These are phyloP conservation scores for Microhierax caerulescens DNA, from an alignment of 2,797 vertebrate species.

Conservation along the genomic window DNA sequence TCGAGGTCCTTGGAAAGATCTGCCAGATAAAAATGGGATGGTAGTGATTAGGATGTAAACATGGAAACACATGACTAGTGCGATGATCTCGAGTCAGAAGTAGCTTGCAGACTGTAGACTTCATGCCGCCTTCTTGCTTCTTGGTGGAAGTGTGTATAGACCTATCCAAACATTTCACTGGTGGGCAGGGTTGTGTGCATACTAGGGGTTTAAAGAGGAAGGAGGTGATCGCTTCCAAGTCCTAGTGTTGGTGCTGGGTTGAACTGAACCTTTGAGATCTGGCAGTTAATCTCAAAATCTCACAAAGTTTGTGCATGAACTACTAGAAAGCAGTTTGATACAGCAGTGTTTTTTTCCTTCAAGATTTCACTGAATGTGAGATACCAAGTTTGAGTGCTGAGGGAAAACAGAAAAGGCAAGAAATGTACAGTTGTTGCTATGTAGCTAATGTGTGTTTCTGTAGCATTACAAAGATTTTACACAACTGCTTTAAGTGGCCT, in stretches of 20 bases:
- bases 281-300: not conserved
- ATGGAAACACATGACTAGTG: not conserved
- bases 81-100: fast-evolving
- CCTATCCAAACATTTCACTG: not conserved
- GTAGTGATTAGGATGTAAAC: not conserved
- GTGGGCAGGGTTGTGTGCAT: not conserved
- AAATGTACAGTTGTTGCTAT: fast-evolving
- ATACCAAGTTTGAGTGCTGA: not conserved
- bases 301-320: not conserved
- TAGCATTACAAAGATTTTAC: not conserved
- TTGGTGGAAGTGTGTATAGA: not conserved
- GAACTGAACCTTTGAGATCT: not conserved
- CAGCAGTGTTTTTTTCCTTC: not conserved
- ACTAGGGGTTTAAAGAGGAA: not conserved
- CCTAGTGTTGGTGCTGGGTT: not conserved
- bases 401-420: not conserved
- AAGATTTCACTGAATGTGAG: not conserved
- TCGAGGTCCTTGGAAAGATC: not conserved
- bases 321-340: not conserved
- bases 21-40: not conserved
- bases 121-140: not conserved
- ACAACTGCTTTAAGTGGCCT: not conserved
- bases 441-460: not conserved
- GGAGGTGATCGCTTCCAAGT: not conserved
- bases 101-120: not conserved